Conservation (phyloP, 2,113 vertebrate genomes). For the Leptocoma aspasia region DNA sequence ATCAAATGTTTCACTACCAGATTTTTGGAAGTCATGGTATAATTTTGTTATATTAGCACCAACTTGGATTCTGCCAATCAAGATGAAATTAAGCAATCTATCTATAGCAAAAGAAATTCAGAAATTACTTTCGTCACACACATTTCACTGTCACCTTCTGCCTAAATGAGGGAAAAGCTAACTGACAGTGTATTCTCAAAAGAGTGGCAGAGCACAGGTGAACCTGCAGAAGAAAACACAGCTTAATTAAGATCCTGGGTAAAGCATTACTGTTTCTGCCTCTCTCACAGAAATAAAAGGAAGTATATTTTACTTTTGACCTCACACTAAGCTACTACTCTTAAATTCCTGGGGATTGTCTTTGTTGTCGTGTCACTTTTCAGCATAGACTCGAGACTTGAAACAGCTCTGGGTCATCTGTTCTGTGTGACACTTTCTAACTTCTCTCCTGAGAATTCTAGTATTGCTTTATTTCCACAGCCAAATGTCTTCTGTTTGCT, state of each 20-base stretch:
- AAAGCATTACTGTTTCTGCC: background rate
- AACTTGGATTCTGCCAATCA: background rate
- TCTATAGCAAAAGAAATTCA: background rate
- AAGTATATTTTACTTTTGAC: background rate
- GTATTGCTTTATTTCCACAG: background rate
- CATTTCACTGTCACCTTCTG: background rate
- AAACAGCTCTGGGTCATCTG: background rate
- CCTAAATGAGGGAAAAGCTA: background rate
- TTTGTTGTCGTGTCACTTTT: background rate
- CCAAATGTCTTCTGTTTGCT: background rate
- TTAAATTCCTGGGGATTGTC: background rate
- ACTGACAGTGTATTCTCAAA: background rate
- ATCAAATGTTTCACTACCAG: background rate
- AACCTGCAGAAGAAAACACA: background rate
- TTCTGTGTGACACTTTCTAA: background rate
- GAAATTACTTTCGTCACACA: background rate
- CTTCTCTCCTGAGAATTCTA: background rate
- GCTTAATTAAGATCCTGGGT: background rate
- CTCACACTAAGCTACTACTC: background rate
- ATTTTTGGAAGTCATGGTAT: background rate
- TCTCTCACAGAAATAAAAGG: background rate
- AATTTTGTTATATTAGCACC: background rate
- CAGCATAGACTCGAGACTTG: background rate
- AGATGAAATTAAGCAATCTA: background rate
- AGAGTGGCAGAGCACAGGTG: background rate